A percentile compares a stretch with the other conserved stretches of the same genome.
Conservation (phyloP, 2,888 invertebrate genomes). For the Mycalesis mineus region DNA sequence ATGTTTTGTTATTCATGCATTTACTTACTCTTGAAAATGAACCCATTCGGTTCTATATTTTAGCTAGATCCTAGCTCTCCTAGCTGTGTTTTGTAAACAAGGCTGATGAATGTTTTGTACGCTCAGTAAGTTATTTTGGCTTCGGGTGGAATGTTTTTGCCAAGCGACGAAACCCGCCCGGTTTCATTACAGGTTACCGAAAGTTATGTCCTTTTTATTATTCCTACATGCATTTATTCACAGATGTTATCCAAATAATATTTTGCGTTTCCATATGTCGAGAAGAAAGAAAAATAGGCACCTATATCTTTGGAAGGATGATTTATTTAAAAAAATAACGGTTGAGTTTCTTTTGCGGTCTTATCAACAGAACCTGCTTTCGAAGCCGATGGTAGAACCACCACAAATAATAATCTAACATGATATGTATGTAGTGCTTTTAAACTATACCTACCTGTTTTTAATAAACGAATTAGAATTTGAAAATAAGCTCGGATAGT, state of each 20-base stretch:
- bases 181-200: conserved; percentile 28
- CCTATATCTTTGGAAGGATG: neutral
- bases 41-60: neutral
- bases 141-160: conserved; percentile 20
- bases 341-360: no score
- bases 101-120: conserved; percentile 26
- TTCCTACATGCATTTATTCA: conserved; percentile 14
- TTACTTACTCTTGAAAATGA: neutral
- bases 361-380: no score
- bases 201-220: conserved; percentile 20
- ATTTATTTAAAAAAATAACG: no score
- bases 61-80: neutral
- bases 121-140: conserved; percentile 22
- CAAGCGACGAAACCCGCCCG: conserved; percentile 15
- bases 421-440: no score
- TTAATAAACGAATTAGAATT: no score
- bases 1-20: neutral
- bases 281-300: neutral
- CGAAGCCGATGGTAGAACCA: no score
- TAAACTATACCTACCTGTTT: no score
- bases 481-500: no score
- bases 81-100: conserved; percentile 12
- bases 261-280: neutral
- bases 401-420: no score
- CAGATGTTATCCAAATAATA: conserved; percentile 4